Evolutionary conservation across 2,888 invertebrate species (phyloP), one percentile per base, ranked within the genome.

Genomic region (Brassicogethes aeneus): DNA sequence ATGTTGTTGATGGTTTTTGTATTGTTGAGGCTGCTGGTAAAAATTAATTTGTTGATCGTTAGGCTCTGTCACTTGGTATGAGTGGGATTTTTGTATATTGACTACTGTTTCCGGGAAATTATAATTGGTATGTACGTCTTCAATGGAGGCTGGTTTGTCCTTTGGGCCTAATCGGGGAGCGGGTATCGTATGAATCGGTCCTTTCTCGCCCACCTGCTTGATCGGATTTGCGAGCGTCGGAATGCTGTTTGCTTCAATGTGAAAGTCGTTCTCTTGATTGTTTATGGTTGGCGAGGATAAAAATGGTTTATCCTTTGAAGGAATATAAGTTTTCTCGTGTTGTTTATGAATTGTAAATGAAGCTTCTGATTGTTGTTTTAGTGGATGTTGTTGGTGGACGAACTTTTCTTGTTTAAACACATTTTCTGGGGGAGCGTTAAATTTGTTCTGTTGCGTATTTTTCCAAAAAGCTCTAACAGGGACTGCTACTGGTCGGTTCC

Each of bases 181-280:
- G 58, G 87, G 87, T 50, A 89, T 86, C 7, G 88, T 87, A 66
- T 87, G 87, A 60, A 89, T 88, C 2, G 87, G 87, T 53, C 85
- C 85, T 60, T 77, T 75, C 41, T 69, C 68, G 7, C 64, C 69
- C 32, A 66, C 50, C 54, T 68, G 68, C 42, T 68, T 64, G 16
- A 69, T 66, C 1, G 65, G 56, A 39, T 63, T 60, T 2, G 52
- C 46, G 34, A 57, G 59, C 2, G 54, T 55, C 10, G 50, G 49
- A 36, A 65, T 66, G 41, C 50, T 62, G 43, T 64, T 66, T 16
- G 60, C 62, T 49, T 64, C 65, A 7, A 64, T 50, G 33, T 65
- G 66, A 44, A 59, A 64, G 44, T 66, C 65, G 41, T 56, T 61
- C 46, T 68, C 65, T 40, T 53, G 36, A 2, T 17, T 7, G 7